phyloP scores from a whole-genome alignment of 2,888 invertebrate species.

The Acanthosoma haemorrhoidale region DNA sequence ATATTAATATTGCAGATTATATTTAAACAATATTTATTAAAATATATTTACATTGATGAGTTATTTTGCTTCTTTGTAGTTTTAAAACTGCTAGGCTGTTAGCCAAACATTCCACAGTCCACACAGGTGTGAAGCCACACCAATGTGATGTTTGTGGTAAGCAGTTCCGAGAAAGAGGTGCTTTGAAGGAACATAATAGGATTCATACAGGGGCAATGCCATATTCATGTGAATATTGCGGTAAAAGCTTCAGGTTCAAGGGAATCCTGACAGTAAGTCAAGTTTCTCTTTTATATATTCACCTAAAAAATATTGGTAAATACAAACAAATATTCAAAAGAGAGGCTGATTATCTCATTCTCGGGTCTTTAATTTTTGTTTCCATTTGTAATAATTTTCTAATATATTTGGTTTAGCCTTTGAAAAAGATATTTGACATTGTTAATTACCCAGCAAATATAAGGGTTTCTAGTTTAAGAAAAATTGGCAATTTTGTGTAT shows the following conservation, averaged over 20 bases:
- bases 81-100: constrained; percentile 55
- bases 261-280: constrained; percentile 60
- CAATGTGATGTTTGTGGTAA: constrained; percentile 58
- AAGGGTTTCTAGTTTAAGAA: no score
- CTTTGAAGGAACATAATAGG: constrained; percentile 66
- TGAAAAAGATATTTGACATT: no score
- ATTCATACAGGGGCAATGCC: constrained; percentile 76
- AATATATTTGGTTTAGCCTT: no score
- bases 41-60: not conserved
- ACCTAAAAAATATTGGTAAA: no score
- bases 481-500: no score
- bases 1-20: not conserved
- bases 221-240: constrained; percentile 67
- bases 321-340: no score
- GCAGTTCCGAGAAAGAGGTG: constrained; percentile 62
- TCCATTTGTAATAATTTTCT: no score
- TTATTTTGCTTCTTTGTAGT: constrained; percentile 21
- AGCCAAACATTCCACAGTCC: constrained; percentile 55
- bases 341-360: no score
- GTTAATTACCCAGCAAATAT: no score
- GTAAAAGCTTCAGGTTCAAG: constrained; percentile 69
- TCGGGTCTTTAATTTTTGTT: no score
- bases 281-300: no score
- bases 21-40: not conserved
- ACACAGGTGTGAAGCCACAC: constrained; percentile 56